Evolutionary conservation across 2,113 vertebrate species (phyloP).

Genomic region (Corythoichthys intestinalis): DNA sequence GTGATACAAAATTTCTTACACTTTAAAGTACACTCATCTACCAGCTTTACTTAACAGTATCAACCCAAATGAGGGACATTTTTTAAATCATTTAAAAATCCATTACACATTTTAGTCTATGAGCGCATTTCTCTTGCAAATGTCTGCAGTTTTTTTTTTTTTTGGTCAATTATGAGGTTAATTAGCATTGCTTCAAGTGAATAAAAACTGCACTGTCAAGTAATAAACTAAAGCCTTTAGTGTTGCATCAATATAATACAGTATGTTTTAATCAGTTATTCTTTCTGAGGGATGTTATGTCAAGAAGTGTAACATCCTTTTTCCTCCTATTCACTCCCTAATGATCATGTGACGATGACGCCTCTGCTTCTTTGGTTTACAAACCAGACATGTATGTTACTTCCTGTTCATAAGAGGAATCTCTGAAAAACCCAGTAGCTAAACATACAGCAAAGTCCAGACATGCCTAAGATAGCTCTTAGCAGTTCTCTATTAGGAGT

Average conservation of each 20-base stretch:
- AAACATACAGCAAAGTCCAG: constrained; percentile 71
- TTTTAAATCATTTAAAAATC: not conserved
- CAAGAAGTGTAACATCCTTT: constrained; percentile 27
- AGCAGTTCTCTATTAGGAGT: constrained; percentile 63
- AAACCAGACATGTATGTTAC: constrained; percentile 54
- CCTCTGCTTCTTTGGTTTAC: constrained; percentile 18
- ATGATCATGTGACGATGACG: constrained; percentile 57
- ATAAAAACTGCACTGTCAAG: constrained; percentile 1
- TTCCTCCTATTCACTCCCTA: constrained; percentile 52
- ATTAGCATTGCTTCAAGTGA: not conserved
- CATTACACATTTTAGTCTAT: not conserved
- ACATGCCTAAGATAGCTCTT: constrained; percentile 71
- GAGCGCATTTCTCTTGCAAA: not conserved
- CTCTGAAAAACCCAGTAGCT: constrained; percentile 52
- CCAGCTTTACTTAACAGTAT: not conserved
- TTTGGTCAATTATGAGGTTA: not conserved
- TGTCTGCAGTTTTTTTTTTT: not conserved
- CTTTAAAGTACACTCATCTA: not conserved
- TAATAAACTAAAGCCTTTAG: constrained; percentile 7
- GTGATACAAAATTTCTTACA: not conserved
- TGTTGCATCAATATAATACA: not conserved
- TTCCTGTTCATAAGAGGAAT: constrained; percentile 66
- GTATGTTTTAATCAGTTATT: constrained; percentile 16
- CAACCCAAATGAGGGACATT: not conserved
- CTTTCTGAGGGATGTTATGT: constrained; percentile 11